These are phyloP conservation scores for Sitta europaea DNA, from an alignment of 2,113 vertebrate species.

Conservation along the genomic window DNA sequence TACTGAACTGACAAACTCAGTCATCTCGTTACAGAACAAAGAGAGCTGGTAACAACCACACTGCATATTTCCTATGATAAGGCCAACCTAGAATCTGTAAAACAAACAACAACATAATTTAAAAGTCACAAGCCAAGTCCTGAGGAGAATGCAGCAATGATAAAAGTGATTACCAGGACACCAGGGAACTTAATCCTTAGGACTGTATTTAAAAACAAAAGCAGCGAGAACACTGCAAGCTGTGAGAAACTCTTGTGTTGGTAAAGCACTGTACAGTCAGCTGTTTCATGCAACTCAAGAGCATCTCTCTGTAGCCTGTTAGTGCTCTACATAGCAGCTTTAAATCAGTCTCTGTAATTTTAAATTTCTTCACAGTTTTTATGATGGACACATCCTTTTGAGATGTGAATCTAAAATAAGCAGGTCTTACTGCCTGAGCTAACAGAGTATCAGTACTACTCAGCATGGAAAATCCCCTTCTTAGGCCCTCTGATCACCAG, in stretches of 20 bases:
- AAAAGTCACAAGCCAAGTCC: neutral
- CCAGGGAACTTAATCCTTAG: neutral
- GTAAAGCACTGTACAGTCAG: neutral
- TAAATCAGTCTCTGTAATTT: neutral
- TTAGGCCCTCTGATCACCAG: neutral
- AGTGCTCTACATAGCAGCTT: neutral
- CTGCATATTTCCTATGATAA: neutral
- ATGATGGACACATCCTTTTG: neutral
- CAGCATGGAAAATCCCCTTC: neutral
- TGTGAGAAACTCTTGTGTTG: neutral
- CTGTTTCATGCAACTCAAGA: neutral
- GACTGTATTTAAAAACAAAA: neutral
- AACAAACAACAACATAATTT: conserved; percentile 1
- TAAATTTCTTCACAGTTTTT: neutral
- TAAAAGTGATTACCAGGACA: neutral
- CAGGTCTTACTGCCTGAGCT: neutral
- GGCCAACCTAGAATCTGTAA: neutral
- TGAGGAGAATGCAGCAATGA: neutral
- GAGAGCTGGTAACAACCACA: neutral
- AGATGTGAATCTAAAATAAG: neutral
- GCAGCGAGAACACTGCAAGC: neutral
- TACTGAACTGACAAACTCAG: conserved; percentile 46
- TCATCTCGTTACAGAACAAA: conserved; percentile 51
- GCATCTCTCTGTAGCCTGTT: neutral
- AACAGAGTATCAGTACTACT: neutral